Conservation (phyloP, 2,113 vertebrate genomes). For the Melanerpes formicivorus region DNA sequence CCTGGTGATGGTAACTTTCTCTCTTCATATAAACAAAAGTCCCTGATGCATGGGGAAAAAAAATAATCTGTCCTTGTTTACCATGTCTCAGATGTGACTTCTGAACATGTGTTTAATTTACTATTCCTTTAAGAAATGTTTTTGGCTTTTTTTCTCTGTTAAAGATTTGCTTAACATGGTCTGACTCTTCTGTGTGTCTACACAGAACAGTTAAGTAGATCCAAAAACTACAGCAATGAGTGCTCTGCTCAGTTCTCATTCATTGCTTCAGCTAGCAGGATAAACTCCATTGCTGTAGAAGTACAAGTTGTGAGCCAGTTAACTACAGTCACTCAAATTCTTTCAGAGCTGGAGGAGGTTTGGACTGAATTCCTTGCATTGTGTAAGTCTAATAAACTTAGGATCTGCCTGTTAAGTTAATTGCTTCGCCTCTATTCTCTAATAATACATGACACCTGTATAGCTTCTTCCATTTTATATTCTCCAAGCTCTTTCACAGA, state of each 20-base stretch:
- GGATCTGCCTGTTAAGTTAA: neutral
- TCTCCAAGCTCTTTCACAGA: neutral
- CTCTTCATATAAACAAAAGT: neutral
- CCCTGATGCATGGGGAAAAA: neutral
- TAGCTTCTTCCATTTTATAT: neutral
- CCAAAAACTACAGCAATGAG: neutral
- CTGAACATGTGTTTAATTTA: neutral
- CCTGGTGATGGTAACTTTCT: neutral
- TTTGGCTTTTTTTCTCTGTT: neutral
- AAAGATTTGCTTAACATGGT: neutral
- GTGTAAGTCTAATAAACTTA: neutral
- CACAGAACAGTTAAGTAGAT: neutral
- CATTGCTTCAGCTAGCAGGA: neutral
- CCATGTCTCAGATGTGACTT: neutral
- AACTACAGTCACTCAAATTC: neutral
- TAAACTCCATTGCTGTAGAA: neutral
- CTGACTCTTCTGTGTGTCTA: neutral
- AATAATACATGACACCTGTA: neutral
- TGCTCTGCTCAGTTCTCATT: neutral
- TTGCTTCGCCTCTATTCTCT: neutral
- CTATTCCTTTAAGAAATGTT: neutral
- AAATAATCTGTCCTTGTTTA: neutral
- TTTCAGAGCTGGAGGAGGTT: neutral
- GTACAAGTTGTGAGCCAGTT: neutral
- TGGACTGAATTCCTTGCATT: neutral